phyloP scores from a whole-genome alignment of 2,113 vertebrate genomes.

The Suricata suricatta region DNA sequence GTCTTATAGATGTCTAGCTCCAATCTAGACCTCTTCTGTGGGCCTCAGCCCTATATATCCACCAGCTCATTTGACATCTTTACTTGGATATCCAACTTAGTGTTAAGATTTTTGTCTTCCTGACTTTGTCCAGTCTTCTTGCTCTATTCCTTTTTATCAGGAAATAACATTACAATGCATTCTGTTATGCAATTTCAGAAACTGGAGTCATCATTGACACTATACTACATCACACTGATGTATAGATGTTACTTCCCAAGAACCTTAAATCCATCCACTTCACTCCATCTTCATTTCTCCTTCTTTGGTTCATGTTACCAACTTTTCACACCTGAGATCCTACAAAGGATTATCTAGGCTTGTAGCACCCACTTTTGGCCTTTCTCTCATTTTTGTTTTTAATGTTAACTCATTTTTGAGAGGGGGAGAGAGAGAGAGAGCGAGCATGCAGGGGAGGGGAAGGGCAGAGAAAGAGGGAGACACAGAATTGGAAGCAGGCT shows the following conservation, averaged over 20 bases:
- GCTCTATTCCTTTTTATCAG: neutral
- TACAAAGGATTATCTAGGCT: neutral
- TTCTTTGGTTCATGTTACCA: neutral
- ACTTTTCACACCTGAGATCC: neutral
- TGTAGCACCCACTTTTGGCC: neutral
- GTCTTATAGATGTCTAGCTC: neutral
- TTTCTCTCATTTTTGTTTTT: neutral
- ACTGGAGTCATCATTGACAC: neutral
- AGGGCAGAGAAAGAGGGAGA: too few relatives aligned
- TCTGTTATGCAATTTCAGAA: neutral
- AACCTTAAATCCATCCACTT: neutral
- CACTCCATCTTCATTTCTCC: neutral
- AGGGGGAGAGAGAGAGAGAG: fast-evolving
- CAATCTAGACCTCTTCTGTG: neutral
- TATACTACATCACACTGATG: neutral
- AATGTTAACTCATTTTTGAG: too few relatives aligned
- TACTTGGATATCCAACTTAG: neutral
- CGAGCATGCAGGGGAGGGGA: too few relatives aligned
- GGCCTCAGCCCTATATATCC: neutral
- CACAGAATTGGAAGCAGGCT: too few relatives aligned
- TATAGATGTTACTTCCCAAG: neutral
- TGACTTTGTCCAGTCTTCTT: neutral
- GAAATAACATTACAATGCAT: neutral
- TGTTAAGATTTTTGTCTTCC: neutral
- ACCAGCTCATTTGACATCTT: neutral